Base-by-base conservation (phyloP, 1,140 invertebrate genomes). In the Idris sp. region DNA sequence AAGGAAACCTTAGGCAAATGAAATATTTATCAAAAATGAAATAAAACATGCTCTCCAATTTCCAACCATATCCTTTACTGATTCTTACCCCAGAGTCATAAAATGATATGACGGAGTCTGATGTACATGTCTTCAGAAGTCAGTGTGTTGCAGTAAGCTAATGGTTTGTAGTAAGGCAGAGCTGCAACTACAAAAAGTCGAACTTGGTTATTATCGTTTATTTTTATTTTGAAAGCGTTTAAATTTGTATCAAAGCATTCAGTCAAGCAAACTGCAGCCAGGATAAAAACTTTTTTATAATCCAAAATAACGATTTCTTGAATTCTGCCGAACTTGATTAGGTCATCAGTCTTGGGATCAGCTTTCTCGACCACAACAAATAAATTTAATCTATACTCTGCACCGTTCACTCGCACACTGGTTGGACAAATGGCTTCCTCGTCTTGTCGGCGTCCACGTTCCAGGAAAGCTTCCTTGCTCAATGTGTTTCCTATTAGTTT, bases 371-470 rank as follows among this genome's bases (percentile, higher is more conserved):
- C 4, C 15, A 53, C 0, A 13, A 77, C 26, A 41, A 46, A 77
- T 33, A 74, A 69, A 19, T 53, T 26, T 22, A 43, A 26, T 5
- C 64, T 36, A 49, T 33, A 72, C 49, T 76, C 74, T 19, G 43
- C 25, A 13, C 69, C 71, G 46, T 77, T 67, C 4, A 46, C 10
- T 0, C 16, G 25, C 7, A 74, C 30, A 2, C 41, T 58, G 16
- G 40, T 59, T n/a, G 44, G 10, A 54, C 3, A 14, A 56, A 51
- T 43, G 30, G 69, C 53, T 36, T 22, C 7, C 43, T 77, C 58
- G 18, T 53, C 33, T 15, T 46, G 53, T 22, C 15, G 9, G 38
- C 46, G 38, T 22, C 53, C 36, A 8, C 74, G 30, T 35, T 64
- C 15, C 11, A 51, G 6, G 22, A 77, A 48, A 49, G 9, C 5